Percentiles rank a stretch among this genome's conserved stretches.
These are phyloP conservation scores for Panzeria rudis DNA, from an alignment of 2,888 invertebrate species.

Conservation along the genomic window DNA sequence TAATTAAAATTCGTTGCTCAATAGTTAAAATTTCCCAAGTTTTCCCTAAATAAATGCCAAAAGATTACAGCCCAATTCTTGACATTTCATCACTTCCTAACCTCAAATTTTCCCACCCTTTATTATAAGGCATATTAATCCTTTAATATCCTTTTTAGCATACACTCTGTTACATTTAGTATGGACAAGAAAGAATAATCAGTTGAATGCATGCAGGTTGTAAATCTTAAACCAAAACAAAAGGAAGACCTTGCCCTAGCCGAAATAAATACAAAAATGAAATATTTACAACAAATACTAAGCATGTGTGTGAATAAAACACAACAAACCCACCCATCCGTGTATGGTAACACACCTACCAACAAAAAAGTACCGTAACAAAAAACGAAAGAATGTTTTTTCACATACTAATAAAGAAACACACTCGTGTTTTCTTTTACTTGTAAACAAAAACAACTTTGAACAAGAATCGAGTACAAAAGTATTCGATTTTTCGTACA, in stretches of 20 bases:
- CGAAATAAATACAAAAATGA: neutral
- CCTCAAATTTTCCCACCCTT: no score
- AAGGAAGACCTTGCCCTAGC: constrained; percentile 61
- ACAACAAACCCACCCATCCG: constrained; percentile 8
- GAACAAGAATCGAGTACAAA: constrained; percentile 9
- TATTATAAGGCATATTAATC: no score
- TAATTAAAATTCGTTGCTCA: no score
- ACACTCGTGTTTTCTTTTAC: constrained; percentile 21
- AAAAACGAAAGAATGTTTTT: constrained; percentile 30
- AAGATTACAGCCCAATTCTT: no score
- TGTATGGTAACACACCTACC: constrained; percentile 10
- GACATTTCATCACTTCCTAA: no score
- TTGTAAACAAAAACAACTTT: constrained; percentile 50
- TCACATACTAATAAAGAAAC: neutral
- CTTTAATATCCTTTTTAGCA: no score
- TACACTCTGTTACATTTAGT: neutral
- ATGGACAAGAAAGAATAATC: neutral
- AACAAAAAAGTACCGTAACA: constrained; percentile 40
- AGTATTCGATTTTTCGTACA: constrained; percentile 31
- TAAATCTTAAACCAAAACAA: constrained; percentile 60
- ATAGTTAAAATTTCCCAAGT: no score
- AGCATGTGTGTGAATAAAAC: neutral
- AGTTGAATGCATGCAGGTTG: constrained; percentile 13
- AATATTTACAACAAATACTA: constrained; percentile 17
- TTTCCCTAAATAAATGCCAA: no score